Evolutionary conservation across 2,797 vertebrate genomes (phyloP).

Genomic region (Lithobates pipiens): DNA sequence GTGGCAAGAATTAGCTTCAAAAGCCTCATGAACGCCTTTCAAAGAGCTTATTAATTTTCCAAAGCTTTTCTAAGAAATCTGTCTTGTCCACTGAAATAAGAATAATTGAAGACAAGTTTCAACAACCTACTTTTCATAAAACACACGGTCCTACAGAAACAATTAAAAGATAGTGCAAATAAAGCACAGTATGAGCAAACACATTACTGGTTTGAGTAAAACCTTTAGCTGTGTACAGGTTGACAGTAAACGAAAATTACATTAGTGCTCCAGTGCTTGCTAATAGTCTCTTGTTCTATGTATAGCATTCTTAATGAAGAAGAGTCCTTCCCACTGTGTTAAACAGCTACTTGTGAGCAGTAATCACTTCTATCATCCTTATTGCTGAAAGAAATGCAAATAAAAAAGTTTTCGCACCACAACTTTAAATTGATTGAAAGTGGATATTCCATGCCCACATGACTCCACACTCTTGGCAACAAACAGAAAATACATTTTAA

Average conservation of each 20-base stretch:
- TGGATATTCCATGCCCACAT: not conserved
- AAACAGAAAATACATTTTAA: not conserved
- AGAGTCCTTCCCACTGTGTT: slow-evolving; percentile 56
- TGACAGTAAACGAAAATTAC: slow-evolving; percentile 49
- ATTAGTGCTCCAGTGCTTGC: slow-evolving; percentile 22
- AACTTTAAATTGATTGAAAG: slow-evolving; percentile 14
- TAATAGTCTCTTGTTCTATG: slow-evolving; percentile 58
- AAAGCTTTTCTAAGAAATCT: slow-evolving; percentile 30
- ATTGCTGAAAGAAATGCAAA: slow-evolving; percentile 24
- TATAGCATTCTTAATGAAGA: slow-evolving; percentile 61
- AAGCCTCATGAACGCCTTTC: slow-evolving; percentile 27
- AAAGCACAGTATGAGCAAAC: slow-evolving; percentile 24
- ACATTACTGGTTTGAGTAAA: slow-evolving; percentile 33
- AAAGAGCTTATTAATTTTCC: slow-evolving; percentile 50
- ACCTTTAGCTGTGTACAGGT: slow-evolving; percentile 28
- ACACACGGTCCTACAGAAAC: slow-evolving; percentile 35
- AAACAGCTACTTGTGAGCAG: slow-evolving; percentile 51
- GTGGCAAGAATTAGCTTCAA: slow-evolving; percentile 31
- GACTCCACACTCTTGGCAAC: not conserved
- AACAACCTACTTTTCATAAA: slow-evolving; percentile 29
- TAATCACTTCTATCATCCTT: slow-evolving; percentile 51
- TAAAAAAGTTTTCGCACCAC: slow-evolving; percentile 13
- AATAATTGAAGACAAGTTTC: slow-evolving; percentile 41
- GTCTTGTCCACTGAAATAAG: slow-evolving; percentile 20
- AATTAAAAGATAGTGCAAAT: slow-evolving; percentile 39